Conservation (phyloP, 1,140 invertebrate genomes). For the Cyclina sinensis region DNA sequence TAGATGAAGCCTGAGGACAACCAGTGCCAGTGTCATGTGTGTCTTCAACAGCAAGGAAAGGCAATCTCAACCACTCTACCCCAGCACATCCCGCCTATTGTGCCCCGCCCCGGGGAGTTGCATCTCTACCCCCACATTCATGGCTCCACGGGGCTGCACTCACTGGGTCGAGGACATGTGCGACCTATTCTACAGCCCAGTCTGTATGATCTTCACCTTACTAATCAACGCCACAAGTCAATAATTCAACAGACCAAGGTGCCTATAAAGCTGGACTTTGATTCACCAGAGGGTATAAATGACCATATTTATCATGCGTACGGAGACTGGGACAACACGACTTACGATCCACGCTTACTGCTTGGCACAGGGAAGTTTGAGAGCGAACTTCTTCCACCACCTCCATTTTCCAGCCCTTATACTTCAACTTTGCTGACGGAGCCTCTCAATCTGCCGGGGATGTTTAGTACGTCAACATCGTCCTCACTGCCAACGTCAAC, state of each 20-base stretch:
- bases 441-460: slow-evolving; percentile 72
- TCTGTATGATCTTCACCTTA: slow-evolving; percentile 83
- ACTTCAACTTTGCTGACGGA: slow-evolving; percentile 75
- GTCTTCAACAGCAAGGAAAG: slow-evolving; percentile 84
- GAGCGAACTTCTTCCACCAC: slow-evolving; percentile 79
- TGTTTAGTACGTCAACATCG: slow-evolving; percentile 71
- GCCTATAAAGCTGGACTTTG: slow-evolving; percentile 82
- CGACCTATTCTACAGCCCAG: slow-evolving; percentile 82
- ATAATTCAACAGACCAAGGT: slow-evolving; percentile 77
- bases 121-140: slow-evolving; percentile 87
- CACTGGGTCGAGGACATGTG: slow-evolving; percentile 70
- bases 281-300: slow-evolving; percentile 79
- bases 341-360: slow-evolving; percentile 73
- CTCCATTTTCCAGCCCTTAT: slow-evolving; percentile 75
- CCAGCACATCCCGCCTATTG: slow-evolving; percentile 77
- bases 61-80: slow-evolving; percentile 82
- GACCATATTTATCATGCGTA: slow-evolving; percentile 85
- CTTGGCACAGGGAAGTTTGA: slow-evolving; percentile 74
- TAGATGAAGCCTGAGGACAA: slow-evolving; percentile 78
- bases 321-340: slow-evolving; percentile 84
- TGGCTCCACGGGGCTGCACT: slow-evolving; percentile 81
- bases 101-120: slow-evolving; percentile 81
- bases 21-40: slow-evolving; percentile 85
- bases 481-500: slow-evolving; percentile 70
- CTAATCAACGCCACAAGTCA: slow-evolving; percentile 73